Percentiles rank a stretch among this genome's conserved stretches.
These are phyloP conservation scores for Etheostoma spectabile DNA, from an alignment of 2,113 vertebrate species.

Conservation along the genomic window DNA sequence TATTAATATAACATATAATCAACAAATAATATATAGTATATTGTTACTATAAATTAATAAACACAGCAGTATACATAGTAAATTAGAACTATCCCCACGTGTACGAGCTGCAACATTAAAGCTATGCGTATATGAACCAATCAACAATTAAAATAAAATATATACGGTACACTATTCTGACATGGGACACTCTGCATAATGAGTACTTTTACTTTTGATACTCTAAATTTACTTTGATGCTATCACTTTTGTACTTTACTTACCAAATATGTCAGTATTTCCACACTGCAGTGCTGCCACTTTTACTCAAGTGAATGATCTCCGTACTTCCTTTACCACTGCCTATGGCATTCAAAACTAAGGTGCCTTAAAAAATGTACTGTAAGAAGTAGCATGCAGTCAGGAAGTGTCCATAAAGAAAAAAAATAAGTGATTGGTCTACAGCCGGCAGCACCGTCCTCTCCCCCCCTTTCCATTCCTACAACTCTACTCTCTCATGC, in stretches of 20 bases:
- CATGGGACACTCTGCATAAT: not conserved
- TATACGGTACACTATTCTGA: not conserved
- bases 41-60: not conserved
- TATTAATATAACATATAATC: not conserved
- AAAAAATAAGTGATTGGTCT: constrained; percentile 3
- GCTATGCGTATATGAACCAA: not conserved
- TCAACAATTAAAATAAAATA: not conserved
- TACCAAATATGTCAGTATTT: not conserved
- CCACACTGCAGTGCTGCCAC: not conserved
- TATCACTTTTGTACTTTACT: not conserved
- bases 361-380: not conserved
- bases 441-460: not conserved
- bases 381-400: not conserved
- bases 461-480: constrained; percentile 8
- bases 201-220: no score
- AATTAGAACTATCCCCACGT: not conserved
- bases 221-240: not conserved
- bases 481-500: not conserved
- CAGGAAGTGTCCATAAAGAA: constrained; percentile 35
- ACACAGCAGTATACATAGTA: not conserved
- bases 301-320: not conserved
- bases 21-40: not conserved
- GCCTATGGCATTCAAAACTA: not conserved
- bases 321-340: not conserved
- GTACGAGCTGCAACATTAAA: not conserved